These are phyloP conservation scores for Ellobius talpinus DNA, from an alignment of 2,113 vertebrate genomes.

Conservation along the genomic window DNA sequence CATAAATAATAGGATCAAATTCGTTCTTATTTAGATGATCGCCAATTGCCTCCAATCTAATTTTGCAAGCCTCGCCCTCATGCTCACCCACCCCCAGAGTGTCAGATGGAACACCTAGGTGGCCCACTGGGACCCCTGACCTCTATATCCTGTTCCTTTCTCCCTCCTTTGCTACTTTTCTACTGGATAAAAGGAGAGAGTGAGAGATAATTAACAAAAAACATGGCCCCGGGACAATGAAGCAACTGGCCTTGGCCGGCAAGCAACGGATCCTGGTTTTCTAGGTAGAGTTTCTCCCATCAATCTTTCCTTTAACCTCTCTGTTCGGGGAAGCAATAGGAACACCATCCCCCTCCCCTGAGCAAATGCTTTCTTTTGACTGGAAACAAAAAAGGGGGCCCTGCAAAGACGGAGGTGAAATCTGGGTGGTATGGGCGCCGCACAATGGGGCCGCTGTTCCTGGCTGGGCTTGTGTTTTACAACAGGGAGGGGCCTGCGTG, in stretches of 20 bases:
- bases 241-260: slow-evolving; percentile 93
- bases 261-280: slow-evolving; percentile 94
- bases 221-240: slow-evolving; percentile 92
- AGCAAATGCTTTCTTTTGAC: slow-evolving; percentile 91
- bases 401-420: slow-evolving; percentile 89
- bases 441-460: slow-evolving; percentile 97
- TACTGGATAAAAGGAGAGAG: slow-evolving; percentile 93
- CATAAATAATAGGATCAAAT: slow-evolving; percentile 51
- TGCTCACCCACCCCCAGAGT: slow-evolving; percentile 69
- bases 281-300: slow-evolving; percentile 98
- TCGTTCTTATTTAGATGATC: slow-evolving; percentile 51
- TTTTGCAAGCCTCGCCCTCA: background rate
- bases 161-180: slow-evolving; percentile 92
- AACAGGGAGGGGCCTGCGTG: slow-evolving; percentile 96
- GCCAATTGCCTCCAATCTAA: slow-evolving; percentile 1
- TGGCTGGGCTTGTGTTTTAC: slow-evolving; percentile 95
- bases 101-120: slow-evolving; percentile 93
- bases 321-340: slow-evolving; percentile 91
- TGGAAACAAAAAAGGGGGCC: slow-evolving; percentile 87
- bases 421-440: slow-evolving; percentile 96
- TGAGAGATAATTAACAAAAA: slow-evolving; percentile 99
- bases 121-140: slow-evolving; percentile 95
- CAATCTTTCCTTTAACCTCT: slow-evolving; percentile 98
- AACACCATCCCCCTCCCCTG: slow-evolving; percentile 91
- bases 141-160: slow-evolving; percentile 97